Conservation (phyloP, 2,888 invertebrate genomes). For the Adelphocoris suturalis region DNA sequence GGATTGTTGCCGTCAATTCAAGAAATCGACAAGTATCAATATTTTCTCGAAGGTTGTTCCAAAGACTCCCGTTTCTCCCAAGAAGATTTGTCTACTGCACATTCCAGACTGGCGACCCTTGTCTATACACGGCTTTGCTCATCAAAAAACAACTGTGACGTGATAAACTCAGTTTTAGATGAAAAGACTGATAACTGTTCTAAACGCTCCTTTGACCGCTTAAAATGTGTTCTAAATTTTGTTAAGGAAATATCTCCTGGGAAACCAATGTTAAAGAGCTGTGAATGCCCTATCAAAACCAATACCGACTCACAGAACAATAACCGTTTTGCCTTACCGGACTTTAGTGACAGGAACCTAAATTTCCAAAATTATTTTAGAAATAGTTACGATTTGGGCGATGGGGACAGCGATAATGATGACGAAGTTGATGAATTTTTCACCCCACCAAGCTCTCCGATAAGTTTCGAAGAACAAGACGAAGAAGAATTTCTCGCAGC, state of each 20-base stretch:
- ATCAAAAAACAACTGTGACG: neutral
- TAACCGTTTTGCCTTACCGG: slow-evolving; percentile 40
- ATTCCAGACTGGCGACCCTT: slow-evolving; percentile 48
- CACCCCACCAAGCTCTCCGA: slow-evolving; percentile 53
- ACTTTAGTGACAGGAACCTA: neutral
- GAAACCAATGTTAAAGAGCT: neutral
- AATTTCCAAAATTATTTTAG: neutral
- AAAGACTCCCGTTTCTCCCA: slow-evolving; percentile 56
- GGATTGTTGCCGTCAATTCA: slow-evolving; percentile 33
- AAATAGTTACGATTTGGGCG: neutral
- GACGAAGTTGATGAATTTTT: slow-evolving; percentile 56
- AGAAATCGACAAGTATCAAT: slow-evolving; percentile 61
- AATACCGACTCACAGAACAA: slow-evolving; percentile 25
- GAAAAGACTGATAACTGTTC: neutral
- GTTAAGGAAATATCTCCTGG: slow-evolving; percentile 39
- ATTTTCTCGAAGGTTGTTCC: slow-evolving; percentile 54
- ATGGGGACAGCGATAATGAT: slow-evolving; percentile 35
- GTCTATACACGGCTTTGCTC: slow-evolving; percentile 35
- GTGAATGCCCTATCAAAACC: slow-evolving; percentile 46
- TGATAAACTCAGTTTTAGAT: slow-evolving; percentile 26
- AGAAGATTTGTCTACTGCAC: slow-evolving; percentile 63
- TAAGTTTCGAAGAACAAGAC: slow-evolving; percentile 11
- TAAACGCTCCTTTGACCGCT: slow-evolving; percentile 42
- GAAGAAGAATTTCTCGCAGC: slow-evolving; percentile 48
- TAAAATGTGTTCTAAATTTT: slow-evolving; percentile 64